These are phyloP conservation scores for Gobio gobio DNA, from an alignment of 2,113 vertebrate genomes.

Conservation along the genomic window DNA sequence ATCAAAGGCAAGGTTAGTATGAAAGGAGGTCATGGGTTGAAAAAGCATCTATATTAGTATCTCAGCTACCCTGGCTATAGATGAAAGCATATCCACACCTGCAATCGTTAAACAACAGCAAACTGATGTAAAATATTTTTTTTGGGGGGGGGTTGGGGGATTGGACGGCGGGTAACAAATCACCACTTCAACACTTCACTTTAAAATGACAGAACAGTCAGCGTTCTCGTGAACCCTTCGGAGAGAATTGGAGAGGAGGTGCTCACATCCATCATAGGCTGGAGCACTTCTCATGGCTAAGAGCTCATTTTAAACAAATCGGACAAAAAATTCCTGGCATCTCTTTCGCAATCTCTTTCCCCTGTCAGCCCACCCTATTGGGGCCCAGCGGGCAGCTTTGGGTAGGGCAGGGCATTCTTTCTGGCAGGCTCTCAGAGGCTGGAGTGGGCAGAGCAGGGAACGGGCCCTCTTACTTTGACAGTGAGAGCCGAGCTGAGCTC, in stretches of 20 bases:
- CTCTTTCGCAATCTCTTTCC: background rate
- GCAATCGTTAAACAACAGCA: background rate
- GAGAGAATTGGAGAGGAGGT: slow-evolving; percentile 8
- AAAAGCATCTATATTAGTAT: background rate
- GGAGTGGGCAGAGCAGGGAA: slow-evolving; percentile 55
- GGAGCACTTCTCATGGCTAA: slow-evolving; percentile 20
- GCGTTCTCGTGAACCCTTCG: background rate
- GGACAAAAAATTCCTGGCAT: slow-evolving; percentile 25
- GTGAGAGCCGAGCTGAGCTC: slow-evolving; percentile 48
- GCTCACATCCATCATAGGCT: slow-evolving; percentile 14
- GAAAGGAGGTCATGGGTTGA: slow-evolving; percentile 19
- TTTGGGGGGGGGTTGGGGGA: too few relatives aligned
- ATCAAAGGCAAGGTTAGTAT: slow-evolving; percentile 20
- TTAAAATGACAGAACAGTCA: slow-evolving; percentile 17
- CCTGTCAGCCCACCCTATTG: background rate
- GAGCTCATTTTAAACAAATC: slow-evolving; percentile 39
- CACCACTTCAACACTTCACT: slow-evolving; percentile 9
- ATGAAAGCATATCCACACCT: background rate
- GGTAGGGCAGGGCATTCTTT: slow-evolving; percentile 61
- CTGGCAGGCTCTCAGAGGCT: slow-evolving; percentile 52
- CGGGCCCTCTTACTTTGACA: slow-evolving; percentile 47
- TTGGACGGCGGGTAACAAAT: too few relatives aligned
- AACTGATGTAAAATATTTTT: background rate
- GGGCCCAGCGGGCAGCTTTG: slow-evolving; percentile 3
- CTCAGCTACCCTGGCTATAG: background rate